Conservation (phyloP, 1,140 invertebrate genomes). For the Trichonephila clavipes region DNA sequence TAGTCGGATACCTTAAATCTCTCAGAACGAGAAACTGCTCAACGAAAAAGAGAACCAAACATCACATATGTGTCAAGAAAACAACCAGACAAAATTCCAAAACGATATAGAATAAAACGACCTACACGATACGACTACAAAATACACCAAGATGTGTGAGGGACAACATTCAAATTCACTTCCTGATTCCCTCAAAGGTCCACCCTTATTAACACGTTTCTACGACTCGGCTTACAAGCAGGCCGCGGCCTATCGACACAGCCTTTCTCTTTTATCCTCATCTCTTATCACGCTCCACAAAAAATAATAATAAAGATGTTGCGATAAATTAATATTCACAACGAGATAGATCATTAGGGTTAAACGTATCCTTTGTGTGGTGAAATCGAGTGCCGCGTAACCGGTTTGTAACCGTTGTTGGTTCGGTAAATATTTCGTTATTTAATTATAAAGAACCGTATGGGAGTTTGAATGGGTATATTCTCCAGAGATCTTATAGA, state of each 20-base stretch:
- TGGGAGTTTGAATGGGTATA: not conserved
- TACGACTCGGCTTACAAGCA: not conserved
- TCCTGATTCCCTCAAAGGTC: not conserved
- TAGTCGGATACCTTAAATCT: too few species aligned
- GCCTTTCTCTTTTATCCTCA: not conserved
- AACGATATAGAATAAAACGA: not conserved
- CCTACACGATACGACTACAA: not conserved
- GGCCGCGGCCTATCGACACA: not conserved
- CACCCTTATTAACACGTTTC: not conserved
- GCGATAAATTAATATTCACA: slow-evolving; percentile 8
- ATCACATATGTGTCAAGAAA: not conserved
- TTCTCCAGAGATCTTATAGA: not conserved
- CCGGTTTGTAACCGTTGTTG: not conserved
- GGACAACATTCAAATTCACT: not conserved
- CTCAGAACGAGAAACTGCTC: too few species aligned
- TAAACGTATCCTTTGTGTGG: not conserved
- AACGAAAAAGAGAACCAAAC: not conserved
- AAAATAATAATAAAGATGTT: not conserved
- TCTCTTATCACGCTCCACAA: not conserved
- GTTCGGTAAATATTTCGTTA: not conserved
- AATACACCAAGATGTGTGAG: not conserved
- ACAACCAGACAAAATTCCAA: not conserved
- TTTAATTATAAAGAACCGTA: not conserved
- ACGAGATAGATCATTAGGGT: not conserved
- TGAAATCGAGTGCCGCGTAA: not conserved